These are phyloP conservation scores for Aegotheles bennettii DNA, from an alignment of 2,113 vertebrate species.

Conservation along the genomic window DNA sequence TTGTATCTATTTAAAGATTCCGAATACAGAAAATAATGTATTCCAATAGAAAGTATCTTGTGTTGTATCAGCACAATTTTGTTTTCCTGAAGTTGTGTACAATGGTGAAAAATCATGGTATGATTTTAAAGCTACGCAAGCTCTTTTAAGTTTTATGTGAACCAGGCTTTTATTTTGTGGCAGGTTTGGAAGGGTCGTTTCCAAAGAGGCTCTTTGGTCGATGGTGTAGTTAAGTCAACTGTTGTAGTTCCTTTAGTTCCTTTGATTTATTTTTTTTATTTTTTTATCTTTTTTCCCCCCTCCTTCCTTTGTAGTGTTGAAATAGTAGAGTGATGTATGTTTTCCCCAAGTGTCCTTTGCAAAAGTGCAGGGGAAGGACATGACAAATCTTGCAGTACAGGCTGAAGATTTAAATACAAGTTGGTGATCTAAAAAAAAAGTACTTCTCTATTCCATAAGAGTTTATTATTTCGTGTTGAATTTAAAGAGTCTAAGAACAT, in stretches of 20 bases:
- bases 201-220: not conserved
- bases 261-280: not conserved
- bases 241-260: not conserved
- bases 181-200: not conserved
- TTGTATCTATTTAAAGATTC: not conserved
- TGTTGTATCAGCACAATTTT: not conserved
- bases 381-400: not conserved
- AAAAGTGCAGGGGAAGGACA: not conserved
- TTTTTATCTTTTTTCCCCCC: too few relatives aligned
- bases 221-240: not conserved
- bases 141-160: not conserved
- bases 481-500: not conserved
- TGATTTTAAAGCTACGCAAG: not conserved
- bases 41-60: not conserved
- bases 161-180: not conserved
- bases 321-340: not conserved
- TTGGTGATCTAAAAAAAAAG: not conserved
- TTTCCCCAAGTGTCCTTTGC: not conserved
- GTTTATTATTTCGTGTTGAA: not conserved
- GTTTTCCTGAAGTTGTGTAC: not conserved
- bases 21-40: not conserved
- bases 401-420: not conserved
- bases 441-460: not conserved
- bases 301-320: not conserved
- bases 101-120: rapidly evolving